These are phyloP conservation scores for Drosophila ochracea DNA, from an alignment of 2,888 invertebrate species.

Conservation along the genomic window DNA sequence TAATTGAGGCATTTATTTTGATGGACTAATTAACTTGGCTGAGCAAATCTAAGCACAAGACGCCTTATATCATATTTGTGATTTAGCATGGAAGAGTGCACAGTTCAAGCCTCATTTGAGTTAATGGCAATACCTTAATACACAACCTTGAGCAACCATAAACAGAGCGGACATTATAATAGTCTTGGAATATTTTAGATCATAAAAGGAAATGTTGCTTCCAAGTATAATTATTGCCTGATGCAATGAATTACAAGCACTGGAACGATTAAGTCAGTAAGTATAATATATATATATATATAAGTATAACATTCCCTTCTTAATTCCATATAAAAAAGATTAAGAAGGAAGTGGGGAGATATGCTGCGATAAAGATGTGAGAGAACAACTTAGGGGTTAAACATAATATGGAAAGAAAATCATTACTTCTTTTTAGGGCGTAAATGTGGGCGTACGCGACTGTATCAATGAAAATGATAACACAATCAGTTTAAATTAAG, in stretches of 20 bases:
- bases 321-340: background rate
- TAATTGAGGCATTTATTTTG: constrained; percentile 37
- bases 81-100: constrained; percentile 26
- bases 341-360: background rate
- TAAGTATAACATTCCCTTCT: background rate
- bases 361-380: background rate
- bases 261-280: background rate
- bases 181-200: constrained; percentile 9
- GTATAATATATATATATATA: too few relatives aligned
- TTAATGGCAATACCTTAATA: constrained; percentile 35
- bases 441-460: background rate
- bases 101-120: constrained; percentile 65
- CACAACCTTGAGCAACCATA: constrained; percentile 10
- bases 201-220: background rate
- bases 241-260: background rate
- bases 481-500: background rate
- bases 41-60: background rate
- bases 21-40: constrained; percentile 33
- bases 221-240: constrained; percentile 2
- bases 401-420: background rate
- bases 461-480: background rate
- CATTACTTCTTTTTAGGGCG: background rate
- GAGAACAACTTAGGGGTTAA: background rate
- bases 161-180: constrained; percentile 25
- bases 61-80: background rate